phyloP scores from a whole-genome alignment of 1,140 invertebrate species.

The Aphis gossypii region DNA sequence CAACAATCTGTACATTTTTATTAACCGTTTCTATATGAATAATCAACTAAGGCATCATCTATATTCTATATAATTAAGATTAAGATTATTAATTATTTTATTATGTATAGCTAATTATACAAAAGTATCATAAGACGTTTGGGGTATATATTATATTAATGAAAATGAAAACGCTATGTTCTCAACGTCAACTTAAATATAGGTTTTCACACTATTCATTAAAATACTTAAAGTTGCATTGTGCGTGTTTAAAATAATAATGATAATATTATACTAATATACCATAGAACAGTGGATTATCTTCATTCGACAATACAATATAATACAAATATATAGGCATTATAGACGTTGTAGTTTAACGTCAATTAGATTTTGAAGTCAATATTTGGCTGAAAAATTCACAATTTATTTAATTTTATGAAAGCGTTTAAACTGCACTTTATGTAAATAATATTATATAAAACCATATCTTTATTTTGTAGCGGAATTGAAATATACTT shows the following conservation, averaged over 20 bases:
- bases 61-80: not conserved
- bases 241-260: slow-evolving; percentile 14
- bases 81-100: not conserved
- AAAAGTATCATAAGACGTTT: not conserved
- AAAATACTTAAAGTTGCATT: not conserved
- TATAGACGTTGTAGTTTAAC: not conserved
- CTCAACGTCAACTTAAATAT: not conserved
- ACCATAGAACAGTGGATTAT: not conserved
- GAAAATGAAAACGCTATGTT: not conserved
- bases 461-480: not conserved
- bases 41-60: not conserved
- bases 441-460: not conserved
- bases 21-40: not conserved
- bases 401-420: not conserved
- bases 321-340: not conserved
- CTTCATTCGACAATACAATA: not conserved
- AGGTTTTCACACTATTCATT: not conserved
- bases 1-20: not conserved
- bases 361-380: not conserved
- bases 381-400: not conserved
- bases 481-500: not conserved
- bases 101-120: not conserved
- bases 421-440: not conserved
- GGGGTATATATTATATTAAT: not conserved
- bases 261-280: not conserved